A percentile compares a stretch with the other conserved stretches of the same genome.
These are phyloP conservation scores for Lepus timidus DNA, from an alignment of 2,113 vertebrate species.

Conservation along the genomic window DNA sequence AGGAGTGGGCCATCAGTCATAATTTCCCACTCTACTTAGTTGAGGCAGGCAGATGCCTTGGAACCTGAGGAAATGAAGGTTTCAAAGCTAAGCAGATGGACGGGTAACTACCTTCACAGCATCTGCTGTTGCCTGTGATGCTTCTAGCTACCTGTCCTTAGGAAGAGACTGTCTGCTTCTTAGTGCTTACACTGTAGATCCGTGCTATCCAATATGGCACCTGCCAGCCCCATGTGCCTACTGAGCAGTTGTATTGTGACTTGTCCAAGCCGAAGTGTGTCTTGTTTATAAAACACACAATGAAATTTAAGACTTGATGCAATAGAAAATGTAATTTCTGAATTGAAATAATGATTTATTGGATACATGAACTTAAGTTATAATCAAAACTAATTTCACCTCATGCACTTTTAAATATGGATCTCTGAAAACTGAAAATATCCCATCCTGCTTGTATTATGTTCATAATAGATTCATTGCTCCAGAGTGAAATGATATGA, in stretches of 20 bases:
- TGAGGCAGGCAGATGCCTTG: constrained; percentile 36
- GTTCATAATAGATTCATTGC: not conserved
- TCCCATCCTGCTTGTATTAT: not conserved
- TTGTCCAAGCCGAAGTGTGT: not conserved
- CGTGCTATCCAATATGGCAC: not conserved
- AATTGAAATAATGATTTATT: not conserved
- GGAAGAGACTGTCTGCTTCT: not conserved
- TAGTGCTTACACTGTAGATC: not conserved
- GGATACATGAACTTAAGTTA: not conserved
- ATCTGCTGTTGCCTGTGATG: not conserved
- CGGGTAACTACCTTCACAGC: not conserved
- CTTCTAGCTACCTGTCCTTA: not conserved
- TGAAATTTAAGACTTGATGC: not conserved
- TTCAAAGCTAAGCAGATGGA: not conserved
- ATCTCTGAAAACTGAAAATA: not conserved
- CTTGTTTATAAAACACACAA: not conserved
- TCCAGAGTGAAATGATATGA: not conserved
- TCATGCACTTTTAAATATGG: not conserved
- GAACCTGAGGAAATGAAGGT: not conserved
- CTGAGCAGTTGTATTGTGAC: not conserved
- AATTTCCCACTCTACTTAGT: constrained; percentile 68
- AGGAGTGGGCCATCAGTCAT: constrained; percentile 63
- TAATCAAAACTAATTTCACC: constrained; percentile 22
- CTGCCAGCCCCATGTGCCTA: not conserved
- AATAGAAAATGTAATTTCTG: not conserved